A percentile compares a stretch with the other conserved stretches of the same genome.
Conservation (phyloP, 2,888 invertebrate species). For the Copidosoma aretas region DNA sequence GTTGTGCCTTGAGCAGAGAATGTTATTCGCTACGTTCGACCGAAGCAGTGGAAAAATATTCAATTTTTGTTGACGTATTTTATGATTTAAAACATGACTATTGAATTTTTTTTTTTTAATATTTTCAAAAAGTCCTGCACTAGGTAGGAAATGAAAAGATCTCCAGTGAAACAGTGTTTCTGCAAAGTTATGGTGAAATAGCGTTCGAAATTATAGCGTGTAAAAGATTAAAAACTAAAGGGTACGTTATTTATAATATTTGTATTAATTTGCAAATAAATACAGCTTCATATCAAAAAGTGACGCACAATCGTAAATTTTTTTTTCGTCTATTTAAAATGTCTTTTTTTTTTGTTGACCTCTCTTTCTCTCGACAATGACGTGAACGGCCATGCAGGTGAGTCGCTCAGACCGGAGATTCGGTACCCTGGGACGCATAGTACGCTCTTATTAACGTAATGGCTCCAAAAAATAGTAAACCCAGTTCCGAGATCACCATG, state of each 20-base stretch:
- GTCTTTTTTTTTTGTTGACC: neutral
- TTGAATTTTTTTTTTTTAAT: too few species aligned
- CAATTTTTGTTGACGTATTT: too few species aligned
- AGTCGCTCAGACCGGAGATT: conserved; percentile 13
- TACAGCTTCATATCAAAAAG: conserved; percentile 40
- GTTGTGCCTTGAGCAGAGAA: too few species aligned
- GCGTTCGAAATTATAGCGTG: conserved; percentile 14
- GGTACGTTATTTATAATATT: conserved; percentile 35
- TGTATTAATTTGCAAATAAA: conserved; percentile 41
- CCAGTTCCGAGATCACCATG: conserved; percentile 22
- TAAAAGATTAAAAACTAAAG: conserved; percentile 29
- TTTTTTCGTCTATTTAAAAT: conserved; percentile 14
- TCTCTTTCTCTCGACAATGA: conserved; percentile 11
- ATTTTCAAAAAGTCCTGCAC: too few species aligned
- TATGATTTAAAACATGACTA: too few species aligned
- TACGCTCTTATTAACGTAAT: conserved; percentile 30
- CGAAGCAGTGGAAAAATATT: too few species aligned
- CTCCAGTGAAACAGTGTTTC: too few species aligned
- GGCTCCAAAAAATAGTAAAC: conserved; percentile 35
- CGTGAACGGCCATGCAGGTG: conserved; percentile 7
- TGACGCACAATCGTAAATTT: conserved; percentile 37
- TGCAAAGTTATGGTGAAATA: neutral
- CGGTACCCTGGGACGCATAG: conserved; percentile 36
- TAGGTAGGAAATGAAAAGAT: too few species aligned
- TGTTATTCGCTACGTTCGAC: too few species aligned